These are phyloP conservation scores for Scophthalmus maximus DNA, from an alignment of 2,113 vertebrate genomes.

Conservation along the genomic window DNA sequence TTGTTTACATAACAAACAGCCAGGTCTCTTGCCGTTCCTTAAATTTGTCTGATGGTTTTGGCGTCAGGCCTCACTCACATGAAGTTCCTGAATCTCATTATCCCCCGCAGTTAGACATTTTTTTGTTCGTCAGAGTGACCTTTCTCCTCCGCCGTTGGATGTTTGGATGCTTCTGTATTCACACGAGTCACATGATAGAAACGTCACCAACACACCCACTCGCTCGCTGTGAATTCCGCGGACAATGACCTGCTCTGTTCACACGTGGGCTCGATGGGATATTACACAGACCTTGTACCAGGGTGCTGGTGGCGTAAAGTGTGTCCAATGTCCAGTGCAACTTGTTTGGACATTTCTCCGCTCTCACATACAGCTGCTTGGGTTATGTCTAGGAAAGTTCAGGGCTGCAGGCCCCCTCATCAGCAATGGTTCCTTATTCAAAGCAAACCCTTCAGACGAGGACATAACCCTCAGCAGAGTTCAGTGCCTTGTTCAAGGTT, in stretches of 20 bases:
- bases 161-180: neutral
- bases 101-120: neutral
- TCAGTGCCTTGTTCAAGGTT: conserved; percentile 1
- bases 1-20: neutral
- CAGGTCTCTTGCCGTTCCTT: neutral
- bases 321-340: neutral
- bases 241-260: neutral
- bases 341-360: neutral
- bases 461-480: neutral
- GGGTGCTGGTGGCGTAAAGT: neutral
- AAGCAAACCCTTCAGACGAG: no score
- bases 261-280: neutral
- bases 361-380: neutral
- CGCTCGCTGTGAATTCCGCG: no score
- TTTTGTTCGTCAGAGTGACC: no score
- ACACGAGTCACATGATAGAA: neutral
- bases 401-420: no score
- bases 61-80: no score
- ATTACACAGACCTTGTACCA: neutral
- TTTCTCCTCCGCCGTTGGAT: neutral
- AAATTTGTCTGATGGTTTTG: neutral
- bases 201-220: no score
- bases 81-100: neutral
- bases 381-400: neutral
- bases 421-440: neutral